Conservation (phyloP, 1,140 invertebrate species). For the Atta cephalotes region DNA sequence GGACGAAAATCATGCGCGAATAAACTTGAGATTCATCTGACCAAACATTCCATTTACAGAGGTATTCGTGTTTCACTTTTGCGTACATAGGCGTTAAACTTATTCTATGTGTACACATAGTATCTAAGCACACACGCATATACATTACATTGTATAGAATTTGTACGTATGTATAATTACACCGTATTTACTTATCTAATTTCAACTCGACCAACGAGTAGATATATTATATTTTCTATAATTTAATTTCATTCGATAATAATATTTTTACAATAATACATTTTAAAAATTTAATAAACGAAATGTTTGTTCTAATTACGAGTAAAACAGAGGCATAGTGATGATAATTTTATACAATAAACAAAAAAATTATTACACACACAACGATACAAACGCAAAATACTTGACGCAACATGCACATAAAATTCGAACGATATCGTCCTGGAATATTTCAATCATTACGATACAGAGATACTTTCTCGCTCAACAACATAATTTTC, state of each 20-base stretch:
- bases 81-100: constrained; percentile 31
- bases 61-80: constrained; percentile 30
- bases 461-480: background rate
- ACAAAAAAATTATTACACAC: background rate
- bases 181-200: constrained; percentile 27
- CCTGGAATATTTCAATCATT: background rate
- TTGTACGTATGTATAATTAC: background rate
- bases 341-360: background rate
- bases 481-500: constrained; percentile 15
- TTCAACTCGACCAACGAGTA: background rate
- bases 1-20: constrained; percentile 50
- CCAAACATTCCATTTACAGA: constrained; percentile 45
- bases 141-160: background rate
- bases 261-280: background rate
- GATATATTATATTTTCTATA: background rate
- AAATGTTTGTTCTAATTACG: background rate
- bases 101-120: background rate
- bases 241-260: background rate
- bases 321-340: background rate
- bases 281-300: background rate
- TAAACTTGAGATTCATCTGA: constrained; percentile 49
- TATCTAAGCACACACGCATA: background rate
- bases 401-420: background rate
- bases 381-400: background rate
- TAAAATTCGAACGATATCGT: constrained; percentile 37